Percentiles rank a stretch among this genome's conserved stretches.
phyloP scores from a whole-genome alignment of 2,797 vertebrate genomes.

The Ceryle rudis region DNA sequence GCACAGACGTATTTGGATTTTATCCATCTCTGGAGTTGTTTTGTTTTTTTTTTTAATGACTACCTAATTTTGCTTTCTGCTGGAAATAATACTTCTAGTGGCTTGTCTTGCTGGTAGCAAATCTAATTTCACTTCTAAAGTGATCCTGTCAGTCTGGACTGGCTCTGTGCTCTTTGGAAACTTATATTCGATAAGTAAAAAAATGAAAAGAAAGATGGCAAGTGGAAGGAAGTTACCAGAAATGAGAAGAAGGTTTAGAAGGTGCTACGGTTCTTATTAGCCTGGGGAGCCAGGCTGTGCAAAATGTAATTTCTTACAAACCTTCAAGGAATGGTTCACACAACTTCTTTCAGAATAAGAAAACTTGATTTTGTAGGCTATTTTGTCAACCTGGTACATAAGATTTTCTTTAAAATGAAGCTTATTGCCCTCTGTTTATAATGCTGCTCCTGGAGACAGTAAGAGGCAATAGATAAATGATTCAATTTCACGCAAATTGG shows the following conservation, averaged over 20 bases:
- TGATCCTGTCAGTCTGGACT: neutral
- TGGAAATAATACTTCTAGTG: conserved; percentile 11
- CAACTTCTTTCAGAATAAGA: neutral
- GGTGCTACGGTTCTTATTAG: neutral
- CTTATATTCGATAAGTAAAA: neutral
- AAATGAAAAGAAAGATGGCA: neutral
- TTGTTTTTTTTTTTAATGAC: neutral
- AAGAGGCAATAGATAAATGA: neutral
- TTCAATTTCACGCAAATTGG: neutral
- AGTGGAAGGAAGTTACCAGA: conserved; percentile 22
- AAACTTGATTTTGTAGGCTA: neutral
- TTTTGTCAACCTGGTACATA: neutral
- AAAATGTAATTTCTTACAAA: neutral
- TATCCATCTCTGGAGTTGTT: neutral
- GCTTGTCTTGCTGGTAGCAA: neutral
- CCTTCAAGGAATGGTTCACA: neutral
- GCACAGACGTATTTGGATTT: neutral
- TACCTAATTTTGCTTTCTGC: conserved; percentile 20
- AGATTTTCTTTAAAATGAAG: neutral
- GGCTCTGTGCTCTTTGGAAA: conserved; percentile 6
- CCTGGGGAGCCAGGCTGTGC: neutral
- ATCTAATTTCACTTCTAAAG: conserved; percentile 40
- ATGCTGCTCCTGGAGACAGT: neutral
- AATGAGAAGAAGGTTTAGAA: conserved; percentile 13
- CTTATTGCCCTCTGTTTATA: neutral